A percentile compares a stretch with the other conserved stretches of the same genome.
Evolutionary conservation across 2,888 invertebrate species (phyloP).

Genomic region (Oscheius sp.): DNA sequence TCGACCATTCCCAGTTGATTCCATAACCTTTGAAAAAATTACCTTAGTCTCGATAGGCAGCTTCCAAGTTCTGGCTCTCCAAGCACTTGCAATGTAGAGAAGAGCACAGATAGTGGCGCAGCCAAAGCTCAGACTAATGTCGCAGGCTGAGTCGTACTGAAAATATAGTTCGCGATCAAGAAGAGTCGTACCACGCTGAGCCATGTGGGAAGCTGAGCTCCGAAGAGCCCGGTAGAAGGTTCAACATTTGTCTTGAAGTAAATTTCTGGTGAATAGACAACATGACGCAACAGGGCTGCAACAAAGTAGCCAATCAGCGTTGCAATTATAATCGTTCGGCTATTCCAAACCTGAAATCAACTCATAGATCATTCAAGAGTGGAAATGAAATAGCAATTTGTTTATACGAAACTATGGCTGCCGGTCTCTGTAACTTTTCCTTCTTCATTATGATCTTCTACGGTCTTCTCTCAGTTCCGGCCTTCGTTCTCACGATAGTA

Average conservation of each 20-base stretch:
- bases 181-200: neutral
- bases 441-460: no score
- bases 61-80: neutral
- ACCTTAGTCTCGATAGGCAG: constrained; percentile 1
- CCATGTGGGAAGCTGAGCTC: neutral
- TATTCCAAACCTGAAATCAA: constrained; percentile 20
- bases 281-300: neutral
- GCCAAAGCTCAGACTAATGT: constrained; percentile 6
- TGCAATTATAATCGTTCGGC: neutral
- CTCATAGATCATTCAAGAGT: no score
- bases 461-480: no score
- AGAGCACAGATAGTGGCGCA: neutral
- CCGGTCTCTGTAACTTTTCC: no score
- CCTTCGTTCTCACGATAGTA: no score
- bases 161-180: neutral
- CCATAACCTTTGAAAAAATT: neutral
- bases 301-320: neutral
- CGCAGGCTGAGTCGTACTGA: neutral
- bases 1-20: no score
- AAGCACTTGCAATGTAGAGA: constrained; percentile 4
- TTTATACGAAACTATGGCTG: no score
- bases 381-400: no score
- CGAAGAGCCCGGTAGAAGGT: neutral
- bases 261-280: neutral
- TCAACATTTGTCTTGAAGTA: constrained; percentile 4